Base-by-base conservation (phyloP, 2,113 vertebrate genomes). In the Hippoglossus stenolepis region DNA sequence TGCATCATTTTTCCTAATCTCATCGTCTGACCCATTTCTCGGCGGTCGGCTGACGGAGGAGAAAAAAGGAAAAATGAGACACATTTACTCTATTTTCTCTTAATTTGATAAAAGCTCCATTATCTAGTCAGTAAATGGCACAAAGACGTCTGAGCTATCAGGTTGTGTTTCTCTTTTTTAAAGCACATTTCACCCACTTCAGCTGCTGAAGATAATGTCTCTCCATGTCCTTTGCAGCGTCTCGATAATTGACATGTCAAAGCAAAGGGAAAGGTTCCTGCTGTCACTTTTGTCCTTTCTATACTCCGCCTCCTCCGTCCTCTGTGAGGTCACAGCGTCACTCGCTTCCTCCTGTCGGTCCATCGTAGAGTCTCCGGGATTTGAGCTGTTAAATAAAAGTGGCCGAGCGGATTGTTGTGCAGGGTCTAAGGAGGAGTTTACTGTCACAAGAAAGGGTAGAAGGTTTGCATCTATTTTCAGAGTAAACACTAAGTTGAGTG, bases 1-100 rank as follows among this genome's bases (percentile, higher is more conserved):
- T 75, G 68, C 85, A 85, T 88, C 84, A 87, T 85, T 65, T 68
- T n/a, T 85, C 70, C 58, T 74, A 69, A 85, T 82, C 84, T 88
- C 71, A 31, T 49, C 51, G 77, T 53, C 77, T 90, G 83, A 80
- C 81, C 87, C 75, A 84, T 79, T 87, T 91, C 80, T 72, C 40
- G 43, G 80, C 2, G 17, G 17, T 11, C 10, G 18, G 65, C 18
- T 65, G 40, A 72, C 21, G 10, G 56, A 76, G 20, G n/a, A 51
- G 11, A 8, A 1, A 7, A 31, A 31, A 65, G 38, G 60, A 21
- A 24, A 71, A 79, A 84, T 79, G 65, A 59, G 21, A 76, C 54
- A 49, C 58, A 57, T 38, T 66, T 3, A 31, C 26, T 4, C 1
- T 54, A 26, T 70, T 75, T 47, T 59, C 49, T 53, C 24, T 58